These are phyloP conservation scores for Isoperla grammatica DNA, from an alignment of 2,888 invertebrate species.

Conservation along the genomic window DNA sequence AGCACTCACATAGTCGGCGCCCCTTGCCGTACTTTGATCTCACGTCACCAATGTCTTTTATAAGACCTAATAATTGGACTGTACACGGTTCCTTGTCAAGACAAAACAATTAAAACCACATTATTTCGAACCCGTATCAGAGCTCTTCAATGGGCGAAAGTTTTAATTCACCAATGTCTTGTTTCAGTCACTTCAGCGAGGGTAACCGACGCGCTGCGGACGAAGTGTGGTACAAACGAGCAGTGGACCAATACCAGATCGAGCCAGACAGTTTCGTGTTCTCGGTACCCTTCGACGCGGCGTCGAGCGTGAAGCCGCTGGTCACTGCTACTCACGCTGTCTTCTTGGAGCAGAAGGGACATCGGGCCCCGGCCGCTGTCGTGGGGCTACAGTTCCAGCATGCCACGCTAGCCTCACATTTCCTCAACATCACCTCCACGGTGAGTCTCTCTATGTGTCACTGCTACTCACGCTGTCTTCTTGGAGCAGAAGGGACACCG, in stretches of 20 bases:
- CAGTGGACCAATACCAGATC: conserved; percentile 81
- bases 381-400: conserved; percentile 88
- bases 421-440: conserved; percentile 81
- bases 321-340: conserved; percentile 90
- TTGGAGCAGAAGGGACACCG: conserved; percentile 62
- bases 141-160: no score
- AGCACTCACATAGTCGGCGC: no score
- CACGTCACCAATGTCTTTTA: no score
- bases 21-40: no score
- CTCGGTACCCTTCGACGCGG: conserved; percentile 75
- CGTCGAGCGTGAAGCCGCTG: conserved; percentile 54
- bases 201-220: conserved; percentile 76
- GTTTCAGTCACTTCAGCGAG: conserved; percentile 82
- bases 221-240: conserved; percentile 84
- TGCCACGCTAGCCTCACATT: conserved; percentile 73
- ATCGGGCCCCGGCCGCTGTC: conserved; percentile 83
- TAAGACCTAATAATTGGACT: no score
- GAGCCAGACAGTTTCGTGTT: conserved; percentile 89
- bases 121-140: no score
- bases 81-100: no score
- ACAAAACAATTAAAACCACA: no score
- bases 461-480: no score
- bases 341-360: conserved; percentile 75
- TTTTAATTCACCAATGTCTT: no score
- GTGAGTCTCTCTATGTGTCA: conserved; percentile 60